Conservation (phyloP, 2,797 vertebrate genomes). For the Crypturellus tataupa region DNA sequence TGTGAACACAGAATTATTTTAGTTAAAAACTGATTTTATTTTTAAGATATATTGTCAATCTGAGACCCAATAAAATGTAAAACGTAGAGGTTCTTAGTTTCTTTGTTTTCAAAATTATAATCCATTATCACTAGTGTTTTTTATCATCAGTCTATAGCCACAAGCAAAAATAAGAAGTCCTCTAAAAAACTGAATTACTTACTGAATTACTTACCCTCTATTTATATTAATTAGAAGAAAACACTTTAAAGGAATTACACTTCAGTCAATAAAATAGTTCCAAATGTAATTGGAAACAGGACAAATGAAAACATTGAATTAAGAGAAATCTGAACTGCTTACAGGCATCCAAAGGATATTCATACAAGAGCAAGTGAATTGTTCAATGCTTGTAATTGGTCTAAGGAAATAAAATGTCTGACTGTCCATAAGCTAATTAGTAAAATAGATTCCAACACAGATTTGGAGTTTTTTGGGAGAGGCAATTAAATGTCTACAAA, state of each 20-base stretch:
- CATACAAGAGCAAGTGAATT: neutral
- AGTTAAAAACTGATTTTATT: neutral
- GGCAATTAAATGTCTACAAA: neutral
- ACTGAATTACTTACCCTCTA: neutral
- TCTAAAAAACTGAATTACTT: neutral
- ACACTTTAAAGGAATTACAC: conserved; percentile 8
- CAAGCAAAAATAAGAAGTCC: neutral
- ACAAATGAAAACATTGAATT: conserved; percentile 10
- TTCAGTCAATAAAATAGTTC: neutral
- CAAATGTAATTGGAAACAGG: neutral
- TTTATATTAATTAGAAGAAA: conserved; percentile 31
- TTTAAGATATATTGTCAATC: neutral
- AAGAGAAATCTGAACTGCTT: neutral
- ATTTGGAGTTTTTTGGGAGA: no score
- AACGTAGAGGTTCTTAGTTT: neutral
- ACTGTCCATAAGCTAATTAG: neutral
- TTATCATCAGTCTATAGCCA: neutral
- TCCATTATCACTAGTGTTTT: neutral
- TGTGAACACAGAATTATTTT: neutral
- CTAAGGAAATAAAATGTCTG: neutral
- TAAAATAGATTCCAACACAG: neutral
- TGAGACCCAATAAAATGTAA: neutral
- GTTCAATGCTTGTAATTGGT: neutral
- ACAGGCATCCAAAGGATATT: neutral
- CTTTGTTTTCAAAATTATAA: neutral